Base-by-base conservation (phyloP, 1,140 invertebrate species). In the Leptinotarsa lineolata region DNA sequence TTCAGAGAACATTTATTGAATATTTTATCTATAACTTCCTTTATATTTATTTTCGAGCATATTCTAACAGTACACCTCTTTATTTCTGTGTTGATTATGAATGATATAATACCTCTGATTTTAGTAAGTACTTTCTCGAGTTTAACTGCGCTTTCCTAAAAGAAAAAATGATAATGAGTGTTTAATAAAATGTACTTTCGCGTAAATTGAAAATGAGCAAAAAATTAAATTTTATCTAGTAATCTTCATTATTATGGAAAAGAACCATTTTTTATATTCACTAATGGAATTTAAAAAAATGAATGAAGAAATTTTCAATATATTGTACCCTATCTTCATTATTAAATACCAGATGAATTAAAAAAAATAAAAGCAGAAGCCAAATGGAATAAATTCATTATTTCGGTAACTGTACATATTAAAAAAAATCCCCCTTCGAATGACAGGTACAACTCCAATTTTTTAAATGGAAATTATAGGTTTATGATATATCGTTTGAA, bases 51-150 rank as follows among this genome's bases (percentile, higher is more conserved):
- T 48, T 73, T 74, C 6, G 76, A 67, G 18, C 73, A 76, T 4
- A 77, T 66, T 46, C 76, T 74, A 12, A 79, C 44, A 24, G 78
- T 77, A 54, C 76, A 79, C 68, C 64, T 75, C 30, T 75, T 73
- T 22, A 65, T 30, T 24, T 77, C 66, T 22, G 67, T 12, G 20
- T 79, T 74, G 16, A 74, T 67, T 16, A 79, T 21, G 64, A 79
- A 75, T 2, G 77, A 79, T 22, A 77, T 70, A 2, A 79, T 64
- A 6, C 77, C 77, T 68, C 70, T 74, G 13, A 75, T 74, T 74
- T 77, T 71, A n/a, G 77, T 13, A 13, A 79, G 21, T 61, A 21
- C 72, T 16, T 63, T 44, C 21, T 77, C 74, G 20, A 79, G 30
- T 72, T 72, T 44, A 45, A 18, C n/a, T 59, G 21, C 20, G 45